Evolutionary conservation across 2,888 invertebrate species (phyloP).

Genomic region (Cryptosula pallasiana): DNA sequence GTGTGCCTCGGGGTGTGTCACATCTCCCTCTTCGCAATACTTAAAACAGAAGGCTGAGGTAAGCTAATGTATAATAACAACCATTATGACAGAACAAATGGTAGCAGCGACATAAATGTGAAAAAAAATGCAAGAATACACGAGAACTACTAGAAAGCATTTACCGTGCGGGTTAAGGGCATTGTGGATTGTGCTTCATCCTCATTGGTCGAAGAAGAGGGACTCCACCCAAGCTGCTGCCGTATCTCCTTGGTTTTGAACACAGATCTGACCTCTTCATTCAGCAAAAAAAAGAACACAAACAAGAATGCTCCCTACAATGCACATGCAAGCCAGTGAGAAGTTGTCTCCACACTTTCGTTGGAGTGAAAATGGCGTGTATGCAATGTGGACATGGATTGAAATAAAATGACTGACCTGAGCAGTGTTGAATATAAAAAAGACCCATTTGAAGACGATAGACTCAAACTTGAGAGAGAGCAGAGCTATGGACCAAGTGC

Average conservation of each 20-base stretch:
- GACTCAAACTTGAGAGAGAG: constrained; percentile 50
- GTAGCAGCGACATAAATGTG: too few relatives aligned
- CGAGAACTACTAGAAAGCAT: too few relatives aligned
- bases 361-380: not conserved
- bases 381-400: too few relatives aligned
- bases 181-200: not conserved
- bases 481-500: constrained; percentile 52
- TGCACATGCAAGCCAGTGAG: not conserved
- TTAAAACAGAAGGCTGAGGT: too few relatives aligned
- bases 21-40: too few relatives aligned
- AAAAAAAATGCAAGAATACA: too few relatives aligned
- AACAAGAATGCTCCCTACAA: constrained; percentile 52
- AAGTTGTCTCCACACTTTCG: not conserved
- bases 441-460: constrained; percentile 51
- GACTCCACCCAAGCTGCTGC: constrained; percentile 33
- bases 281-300: constrained; percentile 52
- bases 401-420: constrained; percentile 38
- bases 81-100: too few relatives aligned
- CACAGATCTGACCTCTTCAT: constrained; percentile 48
- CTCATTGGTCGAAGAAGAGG: not conserved
- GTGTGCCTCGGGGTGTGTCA: too few relatives aligned
- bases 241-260: constrained; percentile 39
- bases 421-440: constrained; percentile 49
- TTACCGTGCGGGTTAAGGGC: not conserved
- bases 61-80: too few relatives aligned